Evolutionary conservation across 2,113 vertebrate genomes (phyloP), one percentile per base, ranked within the genome.

Genomic region (Chiloscyllium plagiosum): DNA sequence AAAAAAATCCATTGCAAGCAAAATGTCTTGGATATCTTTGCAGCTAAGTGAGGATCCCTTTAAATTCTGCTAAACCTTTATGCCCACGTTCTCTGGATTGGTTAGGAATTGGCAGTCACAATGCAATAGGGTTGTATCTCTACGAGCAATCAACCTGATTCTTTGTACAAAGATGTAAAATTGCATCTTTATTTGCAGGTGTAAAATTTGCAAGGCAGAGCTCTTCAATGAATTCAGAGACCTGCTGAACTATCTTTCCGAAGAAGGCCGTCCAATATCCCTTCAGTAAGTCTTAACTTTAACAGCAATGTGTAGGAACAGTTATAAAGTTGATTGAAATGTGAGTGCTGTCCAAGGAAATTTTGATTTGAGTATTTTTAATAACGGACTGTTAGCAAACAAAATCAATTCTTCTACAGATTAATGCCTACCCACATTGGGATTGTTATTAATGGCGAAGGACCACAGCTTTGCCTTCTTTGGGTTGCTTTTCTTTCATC

Each of bases 131-230:
- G 47, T 52, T 13, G 52, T 56, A 26, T 65, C 87, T 65, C 33
- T 65, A 68, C 5, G 52, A 37, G 19, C 22, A 50, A 65, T 76
- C 56, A 76, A 29, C 26, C 7, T 47, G 29, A 61, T 66, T 33
- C 22, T 76, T 33, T 70, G 37, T 61, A 68, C 95, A 86, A 19
- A 19, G 19, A 72, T 26, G 4, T 95, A 95, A 76, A 70, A 19
- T 37, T 50, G 94, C 1, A 72, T n/a, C 52, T 68, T 95, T 94
- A 10, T 95, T 2, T 96, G 70, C 96, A 99, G 99, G 96, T 99
- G 99, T 95, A 97, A 97, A 61, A 98, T 99, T 96, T 98, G 98
- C 97, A 99, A 99, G 97, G 97, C 98, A 96, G 99, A 99, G 96
- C 97, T 99, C 26, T 99, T 99, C 80, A 98, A 96, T 61, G 96